Conservation (phyloP, 2,797 vertebrate species). For the Enoplosus armatus region DNA sequence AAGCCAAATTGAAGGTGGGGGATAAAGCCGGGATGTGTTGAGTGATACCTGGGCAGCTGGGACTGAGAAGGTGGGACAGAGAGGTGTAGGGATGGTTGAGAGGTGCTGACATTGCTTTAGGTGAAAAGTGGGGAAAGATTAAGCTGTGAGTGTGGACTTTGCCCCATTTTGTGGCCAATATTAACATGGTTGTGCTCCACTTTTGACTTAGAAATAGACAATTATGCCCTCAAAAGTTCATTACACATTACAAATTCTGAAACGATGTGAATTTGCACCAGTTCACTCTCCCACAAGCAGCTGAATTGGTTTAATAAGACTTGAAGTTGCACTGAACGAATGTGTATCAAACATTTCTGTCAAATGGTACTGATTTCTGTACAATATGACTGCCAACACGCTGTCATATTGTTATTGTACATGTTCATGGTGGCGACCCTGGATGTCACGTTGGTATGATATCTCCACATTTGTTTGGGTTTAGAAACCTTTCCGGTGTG, state of each 20-base stretch:
- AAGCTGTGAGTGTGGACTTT: constrained; percentile 43
- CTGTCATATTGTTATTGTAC: constrained; percentile 70
- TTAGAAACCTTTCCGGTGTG: constrained; percentile 60
- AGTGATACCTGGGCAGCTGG: constrained; percentile 77
- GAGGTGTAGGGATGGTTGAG: constrained; percentile 37
- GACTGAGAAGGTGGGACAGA: constrained; percentile 47
- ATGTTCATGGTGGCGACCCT: constrained; percentile 61
- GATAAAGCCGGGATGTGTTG: constrained; percentile 72
- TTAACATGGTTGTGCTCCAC: constrained; percentile 51
- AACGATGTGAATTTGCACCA: constrained; percentile 31
- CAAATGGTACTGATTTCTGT: constrained; percentile 56
- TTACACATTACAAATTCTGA: constrained; percentile 40
- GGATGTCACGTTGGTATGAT: constrained; percentile 69
- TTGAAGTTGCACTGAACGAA: constrained; percentile 41
- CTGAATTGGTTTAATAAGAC: constrained; percentile 45
- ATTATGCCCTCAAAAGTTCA: constrained; percentile 35
- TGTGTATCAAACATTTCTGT: constrained; percentile 54
- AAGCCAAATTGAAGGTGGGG: constrained; percentile 80
- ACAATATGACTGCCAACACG: constrained; percentile 51
- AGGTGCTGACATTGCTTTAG: constrained; percentile 52
- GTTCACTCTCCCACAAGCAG: constrained; percentile 39
- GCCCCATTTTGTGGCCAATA: constrained; percentile 58
- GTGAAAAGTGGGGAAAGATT: constrained; percentile 52
- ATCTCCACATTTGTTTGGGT: constrained; percentile 75
- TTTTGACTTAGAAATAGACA: constrained; percentile 58